Base-by-base conservation (phyloP, 2,888 invertebrate genomes). In the Electrophaes corylata region DNA sequence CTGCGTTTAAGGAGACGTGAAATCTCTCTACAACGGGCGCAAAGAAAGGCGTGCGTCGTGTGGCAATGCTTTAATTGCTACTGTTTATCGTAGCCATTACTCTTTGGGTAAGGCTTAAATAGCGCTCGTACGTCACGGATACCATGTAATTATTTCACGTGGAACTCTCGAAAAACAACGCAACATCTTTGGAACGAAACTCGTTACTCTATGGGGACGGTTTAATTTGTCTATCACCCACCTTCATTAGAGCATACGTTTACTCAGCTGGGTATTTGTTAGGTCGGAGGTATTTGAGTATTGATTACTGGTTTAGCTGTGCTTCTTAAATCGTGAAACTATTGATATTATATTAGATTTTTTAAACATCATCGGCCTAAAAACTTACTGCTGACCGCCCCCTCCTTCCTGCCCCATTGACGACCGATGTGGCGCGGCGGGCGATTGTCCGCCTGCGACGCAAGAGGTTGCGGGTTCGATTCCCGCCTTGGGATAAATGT, bases 61-160 rank as follows among this genome's bases (percentile, higher is more conserved):
- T 88, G 76, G 88, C 88, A 86, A 90, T 89, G 88, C 83, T 90
- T 91, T 90, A 90, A 91, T 91, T 91, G 89, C 83, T 78, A 74
- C 81, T 88, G 86, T 90, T 91, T 91, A 91, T 90, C 87, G 86
- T 82, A 65, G 72, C 83, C 78, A 91, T 91, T 88, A 84, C 82
- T 91, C 91, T 88, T 81, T 83, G 84, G 83, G 84, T 79, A 71
- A 75, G 78, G 83, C 84, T 87, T 88, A 89, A 90, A 88, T 88
- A 87, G 90, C 86, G 79, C 77, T 79, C 86, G 84, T 91, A 90
- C 85, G 86, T 91, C 87, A 90, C 87, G 71, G 82, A 69, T 77
- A 81, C 83, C 84, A 83, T 87, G 89, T 90, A 89, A 91, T 91
- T 91, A 91, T 89, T 90, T 90, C 79, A 83, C 83, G 85, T 83